Base-by-base conservation (phyloP, 2,888 invertebrate species). In the Cantharis rufa region DNA sequence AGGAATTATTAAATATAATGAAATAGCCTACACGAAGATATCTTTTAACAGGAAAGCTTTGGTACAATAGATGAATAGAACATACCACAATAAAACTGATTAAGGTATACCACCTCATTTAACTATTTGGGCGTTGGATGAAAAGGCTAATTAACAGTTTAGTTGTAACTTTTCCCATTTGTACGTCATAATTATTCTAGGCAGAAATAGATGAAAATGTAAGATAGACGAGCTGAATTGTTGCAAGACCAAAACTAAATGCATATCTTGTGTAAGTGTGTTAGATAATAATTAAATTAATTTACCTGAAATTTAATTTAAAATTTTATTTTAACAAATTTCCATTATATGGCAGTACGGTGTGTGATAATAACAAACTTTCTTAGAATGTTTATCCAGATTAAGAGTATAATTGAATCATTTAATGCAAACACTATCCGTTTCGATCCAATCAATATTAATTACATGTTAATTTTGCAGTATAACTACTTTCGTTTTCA, bases 131-230 rank as follows among this genome's bases (percentile, higher is more conserved):
- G 21, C 28, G 64, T 68, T 64, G 70, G 15, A 21, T 70, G 74
- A 70, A 74, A 64, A 75, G 75, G 61, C 68, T 62, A 68, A 21
- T 62, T 63, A 70, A 68, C 69, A 75, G 71, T 71, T 68, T 75
- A 71, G 21, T 68, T 76, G 48, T 72, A 80, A 79, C 78, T 80
- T 79, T 71, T 71, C 79, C 72, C 80, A 76, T 80, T 80, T 79
- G 70, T 75, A 79, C 79, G 74, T 76, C 76, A 79, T 80, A 80
- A 77, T 76, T 71, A 68, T 69, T 69, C 69, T 27, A 21, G 63
- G 69, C 70, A 72, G 28, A 48, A 68, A 75, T 70, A 66, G 48
- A 71, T 66, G 28, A 27, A 10, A 64, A 64, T 64, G 21, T 64
- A 18, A 74, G 74, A 70, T 74, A 74, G 74, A 74, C 70, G 70